Percentiles rank a stretch among this genome's conserved stretches.
Conservation (phyloP, 1,140 invertebrate species). For the Danaus melanippus region DNA sequence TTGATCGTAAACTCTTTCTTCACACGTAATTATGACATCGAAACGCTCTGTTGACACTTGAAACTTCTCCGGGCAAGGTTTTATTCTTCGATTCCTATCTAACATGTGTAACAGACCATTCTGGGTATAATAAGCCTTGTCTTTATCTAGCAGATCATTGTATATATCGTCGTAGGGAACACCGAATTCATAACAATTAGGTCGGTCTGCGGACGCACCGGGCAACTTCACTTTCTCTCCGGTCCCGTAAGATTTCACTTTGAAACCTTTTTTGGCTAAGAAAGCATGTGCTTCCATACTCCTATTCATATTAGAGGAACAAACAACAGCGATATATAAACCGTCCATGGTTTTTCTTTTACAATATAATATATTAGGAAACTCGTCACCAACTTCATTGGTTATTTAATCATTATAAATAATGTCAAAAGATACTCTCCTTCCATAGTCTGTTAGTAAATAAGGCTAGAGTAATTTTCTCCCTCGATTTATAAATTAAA, state of each 20-base stretch:
- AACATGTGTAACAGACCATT: constrained; percentile 99
- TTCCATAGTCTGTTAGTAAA: too few species aligned
- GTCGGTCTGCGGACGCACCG: constrained; percentile 93
- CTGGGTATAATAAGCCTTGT: constrained; percentile 95
- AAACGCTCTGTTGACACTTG: constrained; percentile 93
- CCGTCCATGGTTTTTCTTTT: constrained; percentile 55
- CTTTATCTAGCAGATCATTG: constrained; percentile 91
- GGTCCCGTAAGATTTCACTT: constrained; percentile 96
- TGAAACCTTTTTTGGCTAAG: constrained; percentile 96
- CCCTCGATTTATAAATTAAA: too few species aligned
- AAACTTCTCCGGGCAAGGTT: constrained; percentile 94
- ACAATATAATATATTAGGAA: not conserved
- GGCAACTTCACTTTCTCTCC: constrained; percentile 98
- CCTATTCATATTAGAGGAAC: constrained; percentile 99
- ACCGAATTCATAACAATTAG: constrained; percentile 99
- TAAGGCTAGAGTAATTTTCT: too few species aligned
- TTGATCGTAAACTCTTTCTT: constrained; percentile 99
- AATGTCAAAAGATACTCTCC: too few species aligned
- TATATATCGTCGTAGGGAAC: constrained; percentile 98
- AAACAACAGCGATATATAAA: constrained; percentile 94
- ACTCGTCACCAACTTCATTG: constrained; percentile 5
- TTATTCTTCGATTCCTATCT: constrained; percentile 97
- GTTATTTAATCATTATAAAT: constrained; percentile 12
- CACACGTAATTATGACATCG: constrained; percentile 97
- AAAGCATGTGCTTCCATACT: constrained; percentile 99